Evolutionary conservation across 1,140 invertebrate genomes (phyloP), one percentile per base, ranked within the genome.

Genomic region (Bombus sibiricus): DNA sequence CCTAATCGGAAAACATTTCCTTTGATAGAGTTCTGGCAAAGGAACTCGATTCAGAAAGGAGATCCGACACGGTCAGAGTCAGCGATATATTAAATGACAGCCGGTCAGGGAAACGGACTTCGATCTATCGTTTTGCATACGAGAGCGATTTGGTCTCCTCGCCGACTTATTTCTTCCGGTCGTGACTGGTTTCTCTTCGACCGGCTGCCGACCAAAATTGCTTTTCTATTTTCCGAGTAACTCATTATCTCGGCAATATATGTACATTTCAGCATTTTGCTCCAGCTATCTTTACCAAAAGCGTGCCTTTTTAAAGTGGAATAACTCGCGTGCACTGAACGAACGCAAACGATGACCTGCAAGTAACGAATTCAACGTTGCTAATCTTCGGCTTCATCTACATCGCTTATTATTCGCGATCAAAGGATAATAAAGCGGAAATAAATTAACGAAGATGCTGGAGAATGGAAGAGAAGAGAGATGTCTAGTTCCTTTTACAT

Each of bases 71-170:
- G 12, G 72, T n/a, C n/a, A 25, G 53, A 72, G 69, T 62, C 39
- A 82, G 80, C 53, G 68, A 81, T 59, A 41, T 71, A 81, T 72
- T 81, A 81, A 81, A 81, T 81, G 79, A 81, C 59, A 64, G 69
- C 47, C 47, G 18, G 47, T 18, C n/a, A 57, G 57, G 37, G 41
- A 22, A 62, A 64, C 57, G 13, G 25, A 59, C 47, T 75, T 75
- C 39, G n/a, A 82, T 75, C 72, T 47, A 78, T 86, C 77, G 84
- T 85, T 89, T 86, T 83, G 59, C 80, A 87, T 83, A 80, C 71
- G 81, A 75, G 57, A 85, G 34, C 86, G 68, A 81, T 77, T 83
- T 72, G 68, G 47, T 68, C 43, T 43, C 22, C 8, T 28, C 37
- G 47, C 39, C 57, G 37, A 85, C 83, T 85, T 68, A 83, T 78